phyloP scores from a whole-genome alignment of 2,888 invertebrate genomes.

The Heliconius charithonia region DNA sequence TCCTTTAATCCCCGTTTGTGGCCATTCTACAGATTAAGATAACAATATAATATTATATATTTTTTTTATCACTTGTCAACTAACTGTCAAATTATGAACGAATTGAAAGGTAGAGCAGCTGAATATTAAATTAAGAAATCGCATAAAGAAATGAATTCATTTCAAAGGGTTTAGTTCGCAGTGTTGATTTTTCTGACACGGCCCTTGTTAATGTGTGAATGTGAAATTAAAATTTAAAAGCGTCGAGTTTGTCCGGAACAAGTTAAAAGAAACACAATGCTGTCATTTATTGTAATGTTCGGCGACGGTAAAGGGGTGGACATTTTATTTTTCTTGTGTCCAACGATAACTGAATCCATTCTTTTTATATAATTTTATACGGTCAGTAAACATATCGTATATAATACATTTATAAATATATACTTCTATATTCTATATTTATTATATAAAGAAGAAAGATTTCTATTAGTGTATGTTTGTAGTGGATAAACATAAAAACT shows the following conservation, averaged over 20 bases:
- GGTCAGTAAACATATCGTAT: no score
- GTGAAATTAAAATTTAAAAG: constrained; percentile 62
- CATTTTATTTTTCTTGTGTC: constrained; percentile 46
- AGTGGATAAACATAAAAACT: no score
- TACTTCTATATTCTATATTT: no score
- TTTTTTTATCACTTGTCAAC: constrained; percentile 68
- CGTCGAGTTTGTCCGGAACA: constrained; percentile 53
- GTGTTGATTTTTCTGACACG: constrained; percentile 73
- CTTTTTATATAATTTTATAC: constrained; percentile 23
- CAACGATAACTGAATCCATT: constrained; percentile 21
- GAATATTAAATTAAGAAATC: constrained; percentile 70
- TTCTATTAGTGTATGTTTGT: no score
- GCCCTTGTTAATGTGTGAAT: constrained; percentile 60
- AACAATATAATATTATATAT: constrained; percentile 59
- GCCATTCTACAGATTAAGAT: constrained; percentile 59
- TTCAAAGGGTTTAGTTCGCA: constrained; percentile 63
- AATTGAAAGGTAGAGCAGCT: constrained; percentile 65
- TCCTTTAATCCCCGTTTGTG: constrained; percentile 66
- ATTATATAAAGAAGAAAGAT: no score
- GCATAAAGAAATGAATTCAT: constrained; percentile 47
- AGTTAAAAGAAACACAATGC: constrained; percentile 51
- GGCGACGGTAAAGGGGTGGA: constrained; percentile 53
- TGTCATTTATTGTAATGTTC: constrained; percentile 56
- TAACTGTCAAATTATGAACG: constrained; percentile 76
- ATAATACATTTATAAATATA: no score